A percentile compares a stretch with the other conserved stretches of the same genome.
Conservation (phyloP, 2,888 invertebrate genomes). For the Ashinkailepas kermadecensis region DNA sequence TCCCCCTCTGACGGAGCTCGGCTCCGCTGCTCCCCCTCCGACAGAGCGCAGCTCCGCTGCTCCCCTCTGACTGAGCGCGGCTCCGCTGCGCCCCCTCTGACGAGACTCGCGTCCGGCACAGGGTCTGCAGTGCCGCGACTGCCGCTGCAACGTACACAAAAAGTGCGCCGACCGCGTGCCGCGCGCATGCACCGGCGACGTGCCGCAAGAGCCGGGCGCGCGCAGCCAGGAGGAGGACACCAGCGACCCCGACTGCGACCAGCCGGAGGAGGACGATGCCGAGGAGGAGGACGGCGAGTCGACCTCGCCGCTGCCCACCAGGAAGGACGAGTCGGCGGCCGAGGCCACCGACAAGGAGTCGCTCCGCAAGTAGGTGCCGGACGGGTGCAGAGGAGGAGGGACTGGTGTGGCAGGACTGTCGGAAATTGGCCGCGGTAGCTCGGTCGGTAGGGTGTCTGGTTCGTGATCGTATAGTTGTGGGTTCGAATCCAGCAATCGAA, state of each 20-base stretch:
- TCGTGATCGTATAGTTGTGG: too few species aligned
- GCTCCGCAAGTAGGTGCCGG: background rate
- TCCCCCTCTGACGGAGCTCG: too few species aligned
- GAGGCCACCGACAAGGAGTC: conserved; percentile 1
- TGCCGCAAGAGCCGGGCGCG: conserved; percentile 43
- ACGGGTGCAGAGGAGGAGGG: background rate
- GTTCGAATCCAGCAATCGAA: too few species aligned
- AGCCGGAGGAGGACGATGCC: background rate
- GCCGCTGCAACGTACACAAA: conserved; percentile 91
- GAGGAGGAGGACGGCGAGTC: conserved; percentile 17
- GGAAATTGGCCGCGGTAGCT: background rate
- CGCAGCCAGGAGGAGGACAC: conserved; percentile 8
- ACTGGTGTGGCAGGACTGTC: background rate
- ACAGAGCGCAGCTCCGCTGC: too few species aligned
- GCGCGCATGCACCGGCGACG: conserved; percentile 80
- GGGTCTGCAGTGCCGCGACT: conserved; percentile 94
- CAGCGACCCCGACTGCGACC: conserved; percentile 21
- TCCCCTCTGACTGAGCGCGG: too few species aligned
- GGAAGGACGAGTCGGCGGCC: background rate
- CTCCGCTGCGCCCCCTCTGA: too few species aligned
- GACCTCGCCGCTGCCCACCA: background rate
- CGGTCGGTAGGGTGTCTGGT: too few species aligned
- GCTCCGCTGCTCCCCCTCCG: too few species aligned
- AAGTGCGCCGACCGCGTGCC: conserved; percentile 85
- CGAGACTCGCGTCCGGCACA: conserved; percentile 47